A percentile compares a stretch with the other conserved stretches of the same genome.
These are phyloP conservation scores for Myotis myotis DNA, from an alignment of 2,797 vertebrate genomes.

Conservation along the genomic window DNA sequence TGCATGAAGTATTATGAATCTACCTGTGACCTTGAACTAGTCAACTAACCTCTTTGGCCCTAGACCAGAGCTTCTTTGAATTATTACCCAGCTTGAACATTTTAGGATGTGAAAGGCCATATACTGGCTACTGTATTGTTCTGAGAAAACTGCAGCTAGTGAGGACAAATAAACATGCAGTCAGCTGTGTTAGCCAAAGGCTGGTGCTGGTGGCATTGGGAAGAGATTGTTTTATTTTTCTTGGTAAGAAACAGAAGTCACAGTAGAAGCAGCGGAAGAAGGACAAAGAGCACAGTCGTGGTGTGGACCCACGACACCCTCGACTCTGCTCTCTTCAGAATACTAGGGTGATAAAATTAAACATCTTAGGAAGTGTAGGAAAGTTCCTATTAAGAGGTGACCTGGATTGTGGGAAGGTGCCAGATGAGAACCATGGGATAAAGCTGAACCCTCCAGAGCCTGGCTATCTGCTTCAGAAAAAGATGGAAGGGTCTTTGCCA, in stretches of 20 bases:
- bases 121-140: not conserved
- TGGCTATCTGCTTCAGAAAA: not conserved
- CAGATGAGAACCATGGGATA: not conserved
- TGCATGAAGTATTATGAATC: not conserved
- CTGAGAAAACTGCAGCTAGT: not conserved
- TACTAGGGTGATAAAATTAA: not conserved
- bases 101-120: not conserved
- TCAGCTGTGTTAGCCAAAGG: not conserved
- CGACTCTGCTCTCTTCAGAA: not conserved
- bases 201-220: too few relatives aligned
- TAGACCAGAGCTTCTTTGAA: not conserved
- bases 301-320: not conserved
- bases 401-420: not conserved
- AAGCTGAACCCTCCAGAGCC: not conserved
- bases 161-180: not conserved
- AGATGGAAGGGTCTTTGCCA: not conserved
- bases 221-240: not conserved
- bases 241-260: not conserved
- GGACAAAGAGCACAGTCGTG: not conserved
- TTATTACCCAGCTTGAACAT: not conserved
- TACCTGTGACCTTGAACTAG: not conserved
- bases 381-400: not conserved
- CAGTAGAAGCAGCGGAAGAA: not conserved
- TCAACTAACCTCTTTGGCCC: not conserved
- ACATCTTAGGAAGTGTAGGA: not conserved